These are phyloP conservation scores for Cranoglanis bouderius DNA, from an alignment of 2,113 vertebrate genomes.

Conservation along the genomic window DNA sequence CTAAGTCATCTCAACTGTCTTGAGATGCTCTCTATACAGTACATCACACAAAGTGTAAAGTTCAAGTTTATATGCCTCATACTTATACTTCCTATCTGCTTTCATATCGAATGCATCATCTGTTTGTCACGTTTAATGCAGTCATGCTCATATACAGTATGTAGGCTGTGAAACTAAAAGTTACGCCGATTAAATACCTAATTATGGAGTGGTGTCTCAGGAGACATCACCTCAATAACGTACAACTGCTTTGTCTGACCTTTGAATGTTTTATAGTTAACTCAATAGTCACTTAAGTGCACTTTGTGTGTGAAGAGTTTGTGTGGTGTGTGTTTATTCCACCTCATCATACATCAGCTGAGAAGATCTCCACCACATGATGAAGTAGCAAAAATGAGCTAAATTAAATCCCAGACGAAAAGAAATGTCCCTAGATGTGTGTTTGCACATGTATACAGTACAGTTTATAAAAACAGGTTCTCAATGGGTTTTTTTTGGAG, in stretches of 20 bases:
- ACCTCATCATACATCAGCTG: not conserved
- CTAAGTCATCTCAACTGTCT: not conserved
- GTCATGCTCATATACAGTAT: not conserved
- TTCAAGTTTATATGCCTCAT: not conserved
- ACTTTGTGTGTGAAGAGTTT: constrained; percentile 30
- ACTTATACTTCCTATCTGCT: not conserved
- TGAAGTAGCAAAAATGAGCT: not conserved
- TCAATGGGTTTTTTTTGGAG: not conserved
- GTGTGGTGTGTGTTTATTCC: not conserved
- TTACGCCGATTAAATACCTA: not conserved
- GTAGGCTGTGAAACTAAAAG: not conserved
- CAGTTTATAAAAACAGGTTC: not conserved
- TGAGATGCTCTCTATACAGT: not conserved
- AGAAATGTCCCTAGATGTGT: not conserved
- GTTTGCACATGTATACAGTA: too few species aligned
- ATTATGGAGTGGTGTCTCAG: not conserved
- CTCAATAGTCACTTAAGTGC: constrained; percentile 36
- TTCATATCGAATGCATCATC: not conserved
- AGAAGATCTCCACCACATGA: not conserved
- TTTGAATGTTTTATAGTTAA: not conserved
- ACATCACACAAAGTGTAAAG: not conserved
- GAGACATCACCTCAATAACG: not conserved
- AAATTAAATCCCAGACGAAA: not conserved
- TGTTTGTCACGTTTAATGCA: not conserved
- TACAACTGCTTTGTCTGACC: constrained; percentile 1